Conservation (phyloP, 2,888 invertebrate species). For the Orchesella flavescens region DNA sequence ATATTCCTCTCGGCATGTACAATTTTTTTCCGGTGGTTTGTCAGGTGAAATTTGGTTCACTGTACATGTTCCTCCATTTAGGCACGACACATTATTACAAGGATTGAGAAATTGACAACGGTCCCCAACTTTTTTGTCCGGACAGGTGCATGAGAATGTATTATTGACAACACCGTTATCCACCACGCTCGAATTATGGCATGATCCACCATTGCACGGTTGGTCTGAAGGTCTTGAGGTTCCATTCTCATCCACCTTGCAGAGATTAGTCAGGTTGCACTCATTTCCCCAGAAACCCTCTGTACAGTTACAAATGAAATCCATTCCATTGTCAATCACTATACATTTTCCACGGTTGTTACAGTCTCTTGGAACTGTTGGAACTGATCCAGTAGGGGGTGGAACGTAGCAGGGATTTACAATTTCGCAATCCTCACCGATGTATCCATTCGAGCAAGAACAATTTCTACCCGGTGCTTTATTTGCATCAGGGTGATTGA, state of each 20-base stretch:
- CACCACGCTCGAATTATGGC: background rate
- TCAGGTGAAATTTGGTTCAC: background rate
- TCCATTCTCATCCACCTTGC: no score
- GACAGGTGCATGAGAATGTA: background rate
- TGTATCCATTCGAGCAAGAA: background rate
- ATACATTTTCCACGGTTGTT: no score
- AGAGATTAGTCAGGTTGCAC: no score
- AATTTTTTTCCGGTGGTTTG: background rate
- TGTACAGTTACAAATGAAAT: no score
- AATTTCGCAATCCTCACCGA: background rate
- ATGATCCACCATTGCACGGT: no score
- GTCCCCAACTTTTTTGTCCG: background rate
- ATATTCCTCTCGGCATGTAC: background rate
- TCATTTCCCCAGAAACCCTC: no score
- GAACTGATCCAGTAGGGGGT: no score
- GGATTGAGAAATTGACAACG: background rate
- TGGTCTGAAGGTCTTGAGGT: no score
- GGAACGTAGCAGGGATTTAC: background rate
- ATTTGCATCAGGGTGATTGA: background rate
- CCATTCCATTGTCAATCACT: no score
- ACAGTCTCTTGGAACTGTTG: no score
- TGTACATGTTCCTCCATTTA: background rate
- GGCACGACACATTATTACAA: background rate
- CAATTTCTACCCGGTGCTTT: background rate
- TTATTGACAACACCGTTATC: background rate